Evolutionary conservation across 2,113 vertebrate species (phyloP).

Genomic region (Erpornis zantholeuca): DNA sequence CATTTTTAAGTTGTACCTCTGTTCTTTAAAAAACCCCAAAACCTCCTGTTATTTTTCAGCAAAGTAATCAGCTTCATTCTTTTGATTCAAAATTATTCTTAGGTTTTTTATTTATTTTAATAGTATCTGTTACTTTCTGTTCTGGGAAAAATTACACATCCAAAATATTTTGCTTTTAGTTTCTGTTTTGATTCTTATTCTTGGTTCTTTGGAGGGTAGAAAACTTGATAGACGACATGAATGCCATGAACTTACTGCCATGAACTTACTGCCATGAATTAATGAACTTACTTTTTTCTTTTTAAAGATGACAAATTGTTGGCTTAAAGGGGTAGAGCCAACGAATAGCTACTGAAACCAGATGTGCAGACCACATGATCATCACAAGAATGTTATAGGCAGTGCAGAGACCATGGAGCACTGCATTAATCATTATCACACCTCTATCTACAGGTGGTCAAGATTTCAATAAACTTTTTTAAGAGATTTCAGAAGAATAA

Average conservation of each 20-base stretch:
- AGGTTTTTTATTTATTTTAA: not conserved
- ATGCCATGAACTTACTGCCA: not conserved
- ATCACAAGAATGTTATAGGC: not conserved
- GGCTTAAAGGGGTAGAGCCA: not conserved
- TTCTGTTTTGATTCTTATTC: not conserved
- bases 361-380: not conserved
- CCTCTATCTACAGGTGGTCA: not conserved
- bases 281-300: not conserved
- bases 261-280: not conserved
- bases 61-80: not conserved
- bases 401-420: not conserved
- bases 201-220: not conserved
- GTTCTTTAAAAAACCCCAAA: not conserved
- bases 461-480: not conserved
- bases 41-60: not conserved
- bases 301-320: not conserved
- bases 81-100: not conserved
- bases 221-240: not conserved
- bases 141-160: not conserved
- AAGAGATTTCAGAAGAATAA: not conserved
- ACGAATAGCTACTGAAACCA: not conserved
- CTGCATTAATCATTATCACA: constrained; percentile 31
- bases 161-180: not conserved
- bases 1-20: not conserved
- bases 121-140: not conserved